These are phyloP conservation scores for Polydrusus pterygomalis DNA, from an alignment of 2,888 invertebrate genomes.

Conservation along the genomic window DNA sequence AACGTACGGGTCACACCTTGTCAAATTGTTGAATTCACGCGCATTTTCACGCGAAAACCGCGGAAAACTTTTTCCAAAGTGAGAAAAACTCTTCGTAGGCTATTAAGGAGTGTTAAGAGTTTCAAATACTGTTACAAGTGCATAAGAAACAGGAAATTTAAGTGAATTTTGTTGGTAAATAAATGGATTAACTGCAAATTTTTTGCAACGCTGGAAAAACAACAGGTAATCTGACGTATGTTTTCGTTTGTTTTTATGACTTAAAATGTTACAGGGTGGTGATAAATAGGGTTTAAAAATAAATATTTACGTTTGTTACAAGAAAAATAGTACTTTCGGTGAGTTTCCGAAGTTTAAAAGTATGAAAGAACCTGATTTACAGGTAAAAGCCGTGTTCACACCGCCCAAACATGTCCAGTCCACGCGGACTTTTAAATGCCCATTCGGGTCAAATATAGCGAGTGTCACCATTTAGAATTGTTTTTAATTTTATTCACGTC, in stretches of 20 bases:
- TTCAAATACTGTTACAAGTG: constrained; percentile 20
- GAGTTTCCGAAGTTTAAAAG: constrained; percentile 44
- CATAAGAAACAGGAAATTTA: constrained; percentile 17
- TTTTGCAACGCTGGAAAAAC: constrained; percentile 63
- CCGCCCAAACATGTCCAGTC: constrained; percentile 59
- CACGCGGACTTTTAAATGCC: constrained; percentile 69
- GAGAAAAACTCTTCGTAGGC: constrained; percentile 18
- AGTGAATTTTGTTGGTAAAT: constrained; percentile 52
- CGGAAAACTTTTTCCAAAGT: constrained; percentile 52
- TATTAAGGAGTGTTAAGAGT: constrained; percentile 7
- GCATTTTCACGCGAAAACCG: constrained; percentile 54
- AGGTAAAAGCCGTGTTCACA: constrained; percentile 70
- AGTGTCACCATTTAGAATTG: constrained; percentile 57
- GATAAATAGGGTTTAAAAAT: not conserved
- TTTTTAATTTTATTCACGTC: constrained; percentile 41
- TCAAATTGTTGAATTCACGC: constrained; percentile 50
- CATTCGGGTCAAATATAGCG: constrained; percentile 66
- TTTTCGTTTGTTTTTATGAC: constrained; percentile 33
- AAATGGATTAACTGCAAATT: constrained; percentile 59
- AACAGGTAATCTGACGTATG: constrained; percentile 62
- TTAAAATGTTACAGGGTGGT: not conserved
- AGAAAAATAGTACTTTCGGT: constrained; percentile 37
- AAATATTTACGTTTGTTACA: not conserved
- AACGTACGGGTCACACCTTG: constrained; percentile 51
- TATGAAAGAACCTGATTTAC: constrained; percentile 57